Percentiles rank a stretch among this genome's conserved stretches.
phyloP scores from a whole-genome alignment of 2,113 vertebrate species.

The Aegypius monachus region DNA sequence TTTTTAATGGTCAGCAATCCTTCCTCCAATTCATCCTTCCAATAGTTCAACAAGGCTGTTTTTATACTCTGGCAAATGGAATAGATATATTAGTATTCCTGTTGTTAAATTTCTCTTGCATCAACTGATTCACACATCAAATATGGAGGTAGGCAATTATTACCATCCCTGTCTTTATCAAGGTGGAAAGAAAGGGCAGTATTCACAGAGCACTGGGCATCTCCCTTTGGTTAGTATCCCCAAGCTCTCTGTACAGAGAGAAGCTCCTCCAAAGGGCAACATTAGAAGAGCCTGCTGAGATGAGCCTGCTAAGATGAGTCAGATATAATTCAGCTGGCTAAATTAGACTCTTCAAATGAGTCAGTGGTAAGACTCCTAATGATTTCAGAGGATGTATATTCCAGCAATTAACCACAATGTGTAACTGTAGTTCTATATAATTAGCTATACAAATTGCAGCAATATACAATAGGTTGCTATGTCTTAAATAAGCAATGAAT shows the following conservation, averaged over 20 bases:
- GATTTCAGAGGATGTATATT: constrained; percentile 52
- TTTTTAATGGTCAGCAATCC: background rate
- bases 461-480: constrained; percentile 51
- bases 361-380: constrained; percentile 42
- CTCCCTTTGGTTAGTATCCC: background rate
- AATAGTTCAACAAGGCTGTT: background rate
- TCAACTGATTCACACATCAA: background rate
- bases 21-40: background rate
- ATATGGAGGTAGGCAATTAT: background rate
- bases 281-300: constrained; percentile 20
- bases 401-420: constrained; percentile 49
- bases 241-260: background rate
- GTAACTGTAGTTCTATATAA: constrained; percentile 52
- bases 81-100: background rate
- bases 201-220: background rate
- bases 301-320: constrained; percentile 34
- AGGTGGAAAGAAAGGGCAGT: background rate
- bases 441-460: constrained; percentile 55
- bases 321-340: constrained; percentile 42
- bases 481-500: constrained; percentile 48
- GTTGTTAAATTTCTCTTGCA: background rate
- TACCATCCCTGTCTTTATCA: background rate
- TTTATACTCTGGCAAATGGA: background rate
- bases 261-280: constrained; percentile 14
- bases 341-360: constrained; percentile 55